Evolutionary conservation across 2,888 invertebrate species (phyloP).

Genomic region (Dromius quadrimaculatus): DNA sequence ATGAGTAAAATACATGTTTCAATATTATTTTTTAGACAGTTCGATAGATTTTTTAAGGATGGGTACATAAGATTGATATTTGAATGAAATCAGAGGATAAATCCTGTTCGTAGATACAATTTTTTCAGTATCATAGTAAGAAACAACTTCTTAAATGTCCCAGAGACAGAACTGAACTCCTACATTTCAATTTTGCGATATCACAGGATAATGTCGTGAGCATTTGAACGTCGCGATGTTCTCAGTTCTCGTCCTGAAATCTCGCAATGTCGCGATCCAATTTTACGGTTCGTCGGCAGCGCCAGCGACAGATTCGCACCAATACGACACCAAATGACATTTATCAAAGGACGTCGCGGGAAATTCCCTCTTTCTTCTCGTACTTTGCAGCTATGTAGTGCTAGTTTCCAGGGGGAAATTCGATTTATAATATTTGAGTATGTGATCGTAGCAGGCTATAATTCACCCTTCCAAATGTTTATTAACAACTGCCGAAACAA

Average conservation of each 20-base stretch:
- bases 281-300: slow-evolving; percentile 41
- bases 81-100: too few relatives aligned
- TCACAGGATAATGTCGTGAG: not conserved
- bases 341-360: slow-evolving; percentile 36
- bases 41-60: too few relatives aligned
- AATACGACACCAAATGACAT: slow-evolving; percentile 38
- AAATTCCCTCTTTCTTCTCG: slow-evolving; percentile 26
- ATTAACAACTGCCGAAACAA: slow-evolving; percentile 32
- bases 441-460: too few relatives aligned
- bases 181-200: too few relatives aligned
- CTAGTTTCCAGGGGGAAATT: slow-evolving; percentile 13
- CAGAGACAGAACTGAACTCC: too few relatives aligned
- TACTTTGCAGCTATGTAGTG: slow-evolving; percentile 28
- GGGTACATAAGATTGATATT: too few relatives aligned
- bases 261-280: slow-evolving; percentile 48
- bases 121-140: too few relatives aligned
- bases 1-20: too few relatives aligned
- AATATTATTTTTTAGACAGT: too few relatives aligned
- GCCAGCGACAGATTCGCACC: slow-evolving; percentile 50
- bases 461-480: slow-evolving; percentile 19
- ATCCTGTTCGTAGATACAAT: too few relatives aligned
- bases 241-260: slow-evolving; percentile 11
- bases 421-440: not conserved
- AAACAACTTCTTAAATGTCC: too few relatives aligned
- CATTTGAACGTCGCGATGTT: slow-evolving; percentile 6